Evolutionary conservation across 2,113 vertebrate genomes (phyloP).

Genomic region (Indicator maculatus): DNA sequence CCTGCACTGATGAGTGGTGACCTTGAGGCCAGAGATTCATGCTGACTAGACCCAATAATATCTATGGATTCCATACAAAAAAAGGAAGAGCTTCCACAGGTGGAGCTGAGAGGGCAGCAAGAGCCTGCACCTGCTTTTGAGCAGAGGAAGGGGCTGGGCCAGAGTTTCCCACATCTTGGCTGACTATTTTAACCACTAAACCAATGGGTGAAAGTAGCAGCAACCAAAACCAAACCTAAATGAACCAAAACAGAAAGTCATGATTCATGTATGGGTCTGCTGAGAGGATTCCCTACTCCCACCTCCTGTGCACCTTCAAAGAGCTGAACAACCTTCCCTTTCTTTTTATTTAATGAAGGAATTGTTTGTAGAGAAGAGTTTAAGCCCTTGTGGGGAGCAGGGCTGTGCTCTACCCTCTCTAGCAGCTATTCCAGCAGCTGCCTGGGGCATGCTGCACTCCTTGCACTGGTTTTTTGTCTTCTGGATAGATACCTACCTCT

Average conservation of each 20-base stretch:
- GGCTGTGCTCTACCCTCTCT: background rate
- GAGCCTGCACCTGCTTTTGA: background rate
- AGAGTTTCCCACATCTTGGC: background rate
- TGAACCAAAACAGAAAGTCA: constrained; percentile 25
- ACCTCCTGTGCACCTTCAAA: background rate
- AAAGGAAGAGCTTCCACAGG: background rate
- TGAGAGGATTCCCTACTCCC: background rate
- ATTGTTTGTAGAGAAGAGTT: background rate
- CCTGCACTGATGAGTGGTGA: background rate
- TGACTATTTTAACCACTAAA: background rate
- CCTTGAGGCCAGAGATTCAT: background rate
- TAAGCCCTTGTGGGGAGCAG: background rate
- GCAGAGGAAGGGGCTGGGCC: background rate
- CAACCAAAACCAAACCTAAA: background rate
- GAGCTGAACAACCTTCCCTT: background rate
- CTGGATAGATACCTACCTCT: background rate
- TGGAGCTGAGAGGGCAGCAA: background rate
- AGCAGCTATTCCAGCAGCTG: background rate
- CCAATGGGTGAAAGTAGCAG: background rate
- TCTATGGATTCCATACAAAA: background rate
- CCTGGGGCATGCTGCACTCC: background rate
- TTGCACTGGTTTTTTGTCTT: background rate
- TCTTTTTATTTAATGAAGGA: background rate
- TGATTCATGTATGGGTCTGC: background rate
- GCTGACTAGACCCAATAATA: background rate